Conservation (phyloP, 2,113 vertebrate genomes). For the Hippopotamus amphibius region DNA sequence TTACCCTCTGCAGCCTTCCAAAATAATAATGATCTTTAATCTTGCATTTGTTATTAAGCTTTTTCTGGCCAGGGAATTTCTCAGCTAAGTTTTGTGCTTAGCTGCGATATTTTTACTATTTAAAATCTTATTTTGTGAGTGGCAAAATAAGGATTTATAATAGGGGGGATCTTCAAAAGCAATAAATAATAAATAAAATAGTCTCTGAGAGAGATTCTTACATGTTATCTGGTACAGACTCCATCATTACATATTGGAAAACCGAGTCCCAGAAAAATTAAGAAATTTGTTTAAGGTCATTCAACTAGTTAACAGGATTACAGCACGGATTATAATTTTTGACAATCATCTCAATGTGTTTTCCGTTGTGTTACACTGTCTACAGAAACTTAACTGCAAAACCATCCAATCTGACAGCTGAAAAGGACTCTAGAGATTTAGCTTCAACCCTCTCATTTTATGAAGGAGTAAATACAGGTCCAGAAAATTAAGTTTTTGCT, state of each 20-base stretch:
- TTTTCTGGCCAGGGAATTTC: not conserved
- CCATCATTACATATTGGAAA: not conserved
- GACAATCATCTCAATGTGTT: conserved; percentile 39
- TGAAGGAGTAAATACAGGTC: conserved; percentile 20
- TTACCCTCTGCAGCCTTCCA: not conserved
- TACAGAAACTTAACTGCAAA: conserved; percentile 36
- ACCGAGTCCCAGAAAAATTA: conserved; percentile 7
- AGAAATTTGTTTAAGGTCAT: not conserved
- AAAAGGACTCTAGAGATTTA: conserved; percentile 32
- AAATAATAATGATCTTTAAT: not conserved
- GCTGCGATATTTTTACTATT: not conserved
- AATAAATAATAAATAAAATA: conserved; percentile 13
- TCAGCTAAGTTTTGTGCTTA: not conserved
- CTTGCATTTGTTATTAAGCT: not conserved
- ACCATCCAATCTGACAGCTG: conserved; percentile 24
- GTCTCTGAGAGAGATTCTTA: not conserved
- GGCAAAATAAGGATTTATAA: not conserved
- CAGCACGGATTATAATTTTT: not conserved
- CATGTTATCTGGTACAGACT: not conserved
- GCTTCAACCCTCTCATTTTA: conserved; percentile 37
- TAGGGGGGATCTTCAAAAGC: not conserved
- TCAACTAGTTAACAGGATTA: conserved; percentile 43
- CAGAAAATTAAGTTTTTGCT: conserved; percentile 60
- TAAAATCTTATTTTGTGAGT: not conserved
- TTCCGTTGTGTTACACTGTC: not conserved